Conservation (phyloP, 2,113 vertebrate species). For the Seriola rivoliana region DNA sequence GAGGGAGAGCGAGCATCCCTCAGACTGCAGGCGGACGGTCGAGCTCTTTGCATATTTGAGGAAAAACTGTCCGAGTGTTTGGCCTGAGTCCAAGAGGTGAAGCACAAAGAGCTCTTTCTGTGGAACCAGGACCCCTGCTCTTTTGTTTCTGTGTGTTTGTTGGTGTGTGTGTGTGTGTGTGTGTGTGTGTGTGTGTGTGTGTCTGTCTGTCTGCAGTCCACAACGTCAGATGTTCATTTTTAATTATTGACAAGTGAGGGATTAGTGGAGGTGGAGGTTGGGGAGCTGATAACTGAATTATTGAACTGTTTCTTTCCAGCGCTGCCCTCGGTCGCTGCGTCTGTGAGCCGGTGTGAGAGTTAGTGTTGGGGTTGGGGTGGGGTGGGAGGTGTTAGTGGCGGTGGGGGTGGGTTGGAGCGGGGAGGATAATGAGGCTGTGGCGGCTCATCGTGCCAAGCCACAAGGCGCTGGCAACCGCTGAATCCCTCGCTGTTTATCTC, state of each 20-base stretch:
- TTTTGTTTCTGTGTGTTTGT: slow-evolving; percentile 30
- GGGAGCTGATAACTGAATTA: slow-evolving; percentile 67
- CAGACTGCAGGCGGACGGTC: slow-evolving; percentile 29
- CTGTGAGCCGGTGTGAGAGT: not conserved
- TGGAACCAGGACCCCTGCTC: slow-evolving; percentile 40
- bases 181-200: slow-evolving; percentile 34
- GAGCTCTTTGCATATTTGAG: slow-evolving; percentile 49
- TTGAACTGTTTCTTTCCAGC: slow-evolving; percentile 53
- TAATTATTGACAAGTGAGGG: slow-evolving; percentile 70
- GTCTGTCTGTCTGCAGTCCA: not conserved
- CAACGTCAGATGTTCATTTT: slow-evolving; percentile 65
- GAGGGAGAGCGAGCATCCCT: not conserved
- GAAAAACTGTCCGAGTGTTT: slow-evolving; percentile 25
- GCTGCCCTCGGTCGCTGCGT: slow-evolving; percentile 21
- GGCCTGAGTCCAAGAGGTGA: slow-evolving; percentile 63
- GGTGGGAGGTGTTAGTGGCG: not conserved
- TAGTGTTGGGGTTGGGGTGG: not conserved
- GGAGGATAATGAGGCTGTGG: slow-evolving; percentile 56
- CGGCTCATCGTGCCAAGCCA: slow-evolving; percentile 55
- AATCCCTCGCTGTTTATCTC: slow-evolving; percentile 48
- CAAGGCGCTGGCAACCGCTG: slow-evolving; percentile 49
- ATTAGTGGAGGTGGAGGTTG: slow-evolving; percentile 51
- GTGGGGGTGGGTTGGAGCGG: not conserved
- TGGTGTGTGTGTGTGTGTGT: slow-evolving; percentile 12
- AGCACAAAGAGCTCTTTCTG: slow-evolving; percentile 61